Evolutionary conservation across 2,888 invertebrate genomes (phyloP), one percentile per base, ranked within the genome.

Genomic region (Baccha elongata): DNA sequence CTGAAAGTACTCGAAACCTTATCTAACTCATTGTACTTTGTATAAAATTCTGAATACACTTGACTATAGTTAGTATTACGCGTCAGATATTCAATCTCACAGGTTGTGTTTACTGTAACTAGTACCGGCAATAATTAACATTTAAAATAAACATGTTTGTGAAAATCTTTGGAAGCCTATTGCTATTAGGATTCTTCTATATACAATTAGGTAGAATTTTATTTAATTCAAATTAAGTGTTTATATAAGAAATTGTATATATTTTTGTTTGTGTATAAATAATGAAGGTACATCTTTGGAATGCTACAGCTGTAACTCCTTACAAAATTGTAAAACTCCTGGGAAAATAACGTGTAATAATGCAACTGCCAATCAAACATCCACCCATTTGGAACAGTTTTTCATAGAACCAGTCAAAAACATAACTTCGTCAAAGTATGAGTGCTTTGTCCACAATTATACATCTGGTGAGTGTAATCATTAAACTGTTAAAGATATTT

Each of bases 181-280:
- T 81, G 40, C 19, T 81, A 2, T 40, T 75, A 13, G 81, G 65
- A 53, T 60, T 81, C 19, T 52, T 67, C 21, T 81, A 11, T n/a
- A 48, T 72, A 5, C 76, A 76, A 62, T 48, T 76, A 15, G 71
- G 81, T 81, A 13, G 17, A 35, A 8, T 13, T 40, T 37, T 15
- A 44, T 17, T 37, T 32, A 32, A 29, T 5, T 32, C 3, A 11
- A 42, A 15, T 5, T 42, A 42, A 42, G n/a, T n/a, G n/a, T n/a
- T n/a, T n/a, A n/a, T 32, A 7, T 8, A 7, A 6, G 29, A 32
- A 32, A 32, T 2, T 32, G 6, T 26, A 4, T 26, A 3, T 6
- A 26, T 26, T 26, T 26, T 26, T 4, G 6, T n/a, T n/a, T 26
- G 26, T 6, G 26, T 3, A 26, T 6, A 26, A 3, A 26, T n/a